Percentiles rank a stretch among this genome's conserved stretches.
These are phyloP conservation scores for Dilophus febrilis DNA, from an alignment of 2,888 invertebrate species.

Conservation along the genomic window DNA sequence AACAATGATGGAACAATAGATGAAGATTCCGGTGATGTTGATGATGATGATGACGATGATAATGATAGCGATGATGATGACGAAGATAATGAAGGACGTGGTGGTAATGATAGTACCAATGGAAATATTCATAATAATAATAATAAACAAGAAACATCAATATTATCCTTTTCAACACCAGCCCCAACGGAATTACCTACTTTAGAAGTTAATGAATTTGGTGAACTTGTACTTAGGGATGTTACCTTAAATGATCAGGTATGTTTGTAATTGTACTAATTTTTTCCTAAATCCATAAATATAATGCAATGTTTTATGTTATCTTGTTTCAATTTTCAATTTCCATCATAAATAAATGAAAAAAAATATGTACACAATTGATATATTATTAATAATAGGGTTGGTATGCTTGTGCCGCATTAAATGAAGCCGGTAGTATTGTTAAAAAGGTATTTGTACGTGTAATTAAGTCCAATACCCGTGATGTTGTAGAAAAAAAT, in stretches of 20 bases:
- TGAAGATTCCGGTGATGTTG: slow-evolving; percentile 3
- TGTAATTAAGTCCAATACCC: slow-evolving; percentile 7
- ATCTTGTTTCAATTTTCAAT: no score
- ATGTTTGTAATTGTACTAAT: no score
- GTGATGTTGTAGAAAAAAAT: slow-evolving; percentile 1
- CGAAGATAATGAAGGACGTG: slow-evolving; percentile 8
- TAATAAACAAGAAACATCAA: slow-evolving; percentile 9
- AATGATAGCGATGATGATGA: slow-evolving; percentile 7
- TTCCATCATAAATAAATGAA: no score
- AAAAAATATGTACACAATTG: no score
- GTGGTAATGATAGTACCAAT: slow-evolving; percentile 9
- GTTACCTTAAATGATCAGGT: slow-evolving; percentile 15
- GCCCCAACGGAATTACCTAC: slow-evolving; percentile 10
- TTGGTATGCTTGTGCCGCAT: slow-evolving; percentile 18
- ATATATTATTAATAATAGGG: slow-evolving; percentile 9
- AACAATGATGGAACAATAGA: background rate
- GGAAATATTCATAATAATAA: slow-evolving; percentile 5
- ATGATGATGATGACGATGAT: slow-evolving; percentile 12
- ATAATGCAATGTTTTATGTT: no score
- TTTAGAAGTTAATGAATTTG: slow-evolving; percentile 15
- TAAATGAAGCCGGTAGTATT: slow-evolving; percentile 18
- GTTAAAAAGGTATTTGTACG: slow-evolving; percentile 16
- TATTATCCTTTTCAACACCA: slow-evolving; percentile 11
- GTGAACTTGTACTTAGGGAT: slow-evolving; percentile 15
- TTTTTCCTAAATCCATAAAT: no score